Evolutionary conservation across 2,113 vertebrate genomes (phyloP).

Genomic region (human (Homo sapiens)): DNA sequence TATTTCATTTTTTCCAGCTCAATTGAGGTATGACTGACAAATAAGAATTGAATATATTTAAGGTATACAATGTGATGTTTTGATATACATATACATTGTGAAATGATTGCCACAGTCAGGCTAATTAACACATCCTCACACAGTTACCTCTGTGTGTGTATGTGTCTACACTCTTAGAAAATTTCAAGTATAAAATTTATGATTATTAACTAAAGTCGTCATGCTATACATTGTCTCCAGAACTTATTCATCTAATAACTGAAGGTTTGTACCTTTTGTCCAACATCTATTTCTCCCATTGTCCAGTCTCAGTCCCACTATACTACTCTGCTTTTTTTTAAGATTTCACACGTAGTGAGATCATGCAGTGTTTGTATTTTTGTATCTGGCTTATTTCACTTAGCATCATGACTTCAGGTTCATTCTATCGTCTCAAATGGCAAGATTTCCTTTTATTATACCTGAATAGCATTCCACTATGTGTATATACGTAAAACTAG

Average conservation of each 20-base stretch:
- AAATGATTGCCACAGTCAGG: not conserved
- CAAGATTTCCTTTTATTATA: not conserved
- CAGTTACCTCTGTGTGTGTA: not conserved
- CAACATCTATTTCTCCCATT: too few relatives aligned
- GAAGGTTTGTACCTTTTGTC: not conserved
- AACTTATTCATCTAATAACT: not conserved
- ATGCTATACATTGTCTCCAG: not conserved
- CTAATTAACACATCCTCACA: not conserved
- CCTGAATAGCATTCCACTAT: not conserved
- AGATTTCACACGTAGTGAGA: not conserved
- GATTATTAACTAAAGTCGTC: not conserved
- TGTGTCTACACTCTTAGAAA: not conserved
- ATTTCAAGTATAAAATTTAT: not conserved
- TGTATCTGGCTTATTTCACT: not conserved
- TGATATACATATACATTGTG: not conserved
- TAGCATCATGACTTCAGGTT: not conserved
- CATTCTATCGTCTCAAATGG: not conserved
- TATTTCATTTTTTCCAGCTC: not conserved
- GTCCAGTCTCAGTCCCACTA: too few relatives aligned
- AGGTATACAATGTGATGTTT: not conserved
- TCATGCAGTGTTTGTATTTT: not conserved
- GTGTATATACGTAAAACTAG: not conserved
- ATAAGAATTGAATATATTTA: not conserved
- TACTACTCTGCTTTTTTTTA: too few relatives aligned
- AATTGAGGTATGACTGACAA: not conserved